Evolutionary conservation across 2,113 vertebrate genomes (phyloP).

Genomic region (Columbina picui): DNA sequence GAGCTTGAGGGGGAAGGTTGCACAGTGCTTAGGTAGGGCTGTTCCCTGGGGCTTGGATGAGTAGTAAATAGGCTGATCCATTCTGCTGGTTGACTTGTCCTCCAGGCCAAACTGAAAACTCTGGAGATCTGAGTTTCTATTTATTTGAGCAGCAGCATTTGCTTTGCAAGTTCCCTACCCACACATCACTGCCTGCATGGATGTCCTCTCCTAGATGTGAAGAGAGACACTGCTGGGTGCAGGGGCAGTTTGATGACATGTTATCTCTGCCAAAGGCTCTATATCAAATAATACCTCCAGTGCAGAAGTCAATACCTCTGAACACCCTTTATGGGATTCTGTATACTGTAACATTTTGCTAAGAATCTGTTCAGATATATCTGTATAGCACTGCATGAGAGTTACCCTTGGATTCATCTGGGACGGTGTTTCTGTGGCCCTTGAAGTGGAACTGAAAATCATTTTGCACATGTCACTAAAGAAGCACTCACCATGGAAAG

Average conservation of each 20-base stretch:
- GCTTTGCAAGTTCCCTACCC: neutral
- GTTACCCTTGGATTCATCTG: neutral
- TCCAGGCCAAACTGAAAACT: neutral
- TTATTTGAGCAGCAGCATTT: conserved; percentile 1
- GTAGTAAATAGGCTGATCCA: neutral
- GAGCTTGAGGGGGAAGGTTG: neutral
- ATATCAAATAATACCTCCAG: neutral
- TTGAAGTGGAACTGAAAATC: neutral
- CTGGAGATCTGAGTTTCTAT: neutral
- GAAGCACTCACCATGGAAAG: neutral
- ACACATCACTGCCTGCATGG: neutral
- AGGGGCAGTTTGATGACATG: neutral
- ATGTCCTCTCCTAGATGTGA: neutral
- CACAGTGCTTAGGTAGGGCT: neutral
- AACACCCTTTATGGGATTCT: neutral
- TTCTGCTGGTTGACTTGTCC: conserved; percentile 25
- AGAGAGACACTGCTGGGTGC: neutral
- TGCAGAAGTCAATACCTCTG: neutral
- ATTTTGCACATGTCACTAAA: neutral
- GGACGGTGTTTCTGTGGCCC: neutral
- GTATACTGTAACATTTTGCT: neutral
- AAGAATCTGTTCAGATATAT: neutral
- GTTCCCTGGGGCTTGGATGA: neutral
- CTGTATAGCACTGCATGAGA: neutral
- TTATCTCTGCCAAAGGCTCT: neutral